These are phyloP conservation scores for Clunio marinus DNA, from an alignment of 2,888 invertebrate species.

Conservation along the genomic window DNA sequence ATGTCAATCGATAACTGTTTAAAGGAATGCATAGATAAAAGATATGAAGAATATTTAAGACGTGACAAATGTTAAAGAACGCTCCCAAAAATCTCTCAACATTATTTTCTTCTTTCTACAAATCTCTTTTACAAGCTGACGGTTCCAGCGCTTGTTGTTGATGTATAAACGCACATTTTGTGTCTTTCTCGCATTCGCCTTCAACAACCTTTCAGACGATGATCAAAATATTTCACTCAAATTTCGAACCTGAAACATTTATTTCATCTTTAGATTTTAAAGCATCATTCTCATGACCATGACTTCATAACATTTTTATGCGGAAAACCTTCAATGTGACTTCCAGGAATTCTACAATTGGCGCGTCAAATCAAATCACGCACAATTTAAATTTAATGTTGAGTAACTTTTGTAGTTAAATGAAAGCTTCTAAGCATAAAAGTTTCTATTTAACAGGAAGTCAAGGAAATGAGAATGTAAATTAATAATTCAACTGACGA, in stretches of 20 bases:
- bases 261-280: not conserved
- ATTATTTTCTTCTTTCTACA: too few species aligned
- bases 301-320: not conserved
- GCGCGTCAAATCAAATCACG: not conserved
- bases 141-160: too few species aligned
- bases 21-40: too few species aligned
- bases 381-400: not conserved
- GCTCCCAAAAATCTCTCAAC: too few species aligned
- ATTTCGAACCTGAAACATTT: too few species aligned
- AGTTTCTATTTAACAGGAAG: not conserved
- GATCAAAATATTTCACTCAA: too few species aligned
- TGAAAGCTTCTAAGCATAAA: not conserved
- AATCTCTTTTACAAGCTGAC: too few species aligned
- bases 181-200: not conserved
- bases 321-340: not conserved
- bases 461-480: not conserved
- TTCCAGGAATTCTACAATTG: not conserved
- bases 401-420: not conserved
- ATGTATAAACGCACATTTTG: too few species aligned
- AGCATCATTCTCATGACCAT: not conserved
- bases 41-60: too few species aligned
- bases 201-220: not conserved
- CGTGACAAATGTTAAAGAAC: too few species aligned
- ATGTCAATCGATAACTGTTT: too few species aligned
- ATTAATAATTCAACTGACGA: not conserved